Evolutionary conservation across 2,113 vertebrate genomes (phyloP).

Genomic region (Sterna hirundo): DNA sequence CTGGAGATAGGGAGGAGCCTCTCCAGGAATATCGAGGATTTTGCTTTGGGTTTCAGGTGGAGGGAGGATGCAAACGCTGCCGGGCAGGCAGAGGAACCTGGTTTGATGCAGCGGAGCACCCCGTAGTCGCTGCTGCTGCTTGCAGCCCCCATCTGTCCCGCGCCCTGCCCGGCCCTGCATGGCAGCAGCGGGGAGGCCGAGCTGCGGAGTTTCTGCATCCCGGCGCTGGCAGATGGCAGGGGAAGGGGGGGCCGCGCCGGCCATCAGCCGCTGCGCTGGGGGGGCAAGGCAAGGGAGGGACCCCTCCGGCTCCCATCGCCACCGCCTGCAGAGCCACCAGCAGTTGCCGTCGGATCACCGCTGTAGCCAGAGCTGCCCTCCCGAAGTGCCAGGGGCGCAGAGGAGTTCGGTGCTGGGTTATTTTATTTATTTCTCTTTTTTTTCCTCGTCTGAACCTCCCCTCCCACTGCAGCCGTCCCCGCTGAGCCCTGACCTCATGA

Average conservation of each 20-base stretch:
- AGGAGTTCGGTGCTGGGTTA: not conserved
- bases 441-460: not conserved
- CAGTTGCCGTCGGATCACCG: accelerated
- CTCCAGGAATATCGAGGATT: not conserved
- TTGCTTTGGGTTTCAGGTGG: not conserved
- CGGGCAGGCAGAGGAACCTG: not conserved
- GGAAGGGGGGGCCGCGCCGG: not conserved
- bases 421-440: not conserved
- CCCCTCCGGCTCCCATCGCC: not conserved
- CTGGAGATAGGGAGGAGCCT: not conserved
- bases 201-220: not conserved
- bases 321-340: not conserved
- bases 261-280: not conserved
- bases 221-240: not conserved
- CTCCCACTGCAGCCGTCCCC: not conserved
- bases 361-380: not conserved
- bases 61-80: not conserved
- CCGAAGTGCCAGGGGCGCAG: accelerated
- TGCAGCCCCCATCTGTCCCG: not conserved
- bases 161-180: not conserved
- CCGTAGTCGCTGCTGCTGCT: not conserved
- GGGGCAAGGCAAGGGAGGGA: not conserved
- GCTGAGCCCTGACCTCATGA: not conserved
- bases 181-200: not conserved
- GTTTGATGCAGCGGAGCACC: not conserved